These are phyloP conservation scores for Glossosoma conforme DNA, from an alignment of 1,140 invertebrate genomes.

Conservation along the genomic window DNA sequence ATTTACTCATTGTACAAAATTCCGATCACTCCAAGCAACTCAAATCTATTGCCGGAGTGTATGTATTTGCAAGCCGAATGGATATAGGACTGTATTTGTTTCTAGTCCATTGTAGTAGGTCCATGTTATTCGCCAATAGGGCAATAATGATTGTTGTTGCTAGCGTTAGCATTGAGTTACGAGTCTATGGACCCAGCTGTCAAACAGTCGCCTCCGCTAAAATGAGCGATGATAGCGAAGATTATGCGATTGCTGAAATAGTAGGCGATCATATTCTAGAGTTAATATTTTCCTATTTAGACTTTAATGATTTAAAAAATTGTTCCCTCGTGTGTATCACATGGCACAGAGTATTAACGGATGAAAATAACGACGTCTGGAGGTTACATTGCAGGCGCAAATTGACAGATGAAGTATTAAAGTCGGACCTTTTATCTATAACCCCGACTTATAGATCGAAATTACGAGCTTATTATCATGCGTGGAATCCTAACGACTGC, in stretches of 20 bases:
- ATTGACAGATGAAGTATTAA: conserved; percentile 85
- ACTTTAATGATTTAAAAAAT: conserved; percentile 77
- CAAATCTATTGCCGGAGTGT: no score
- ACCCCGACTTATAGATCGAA: conserved; percentile 91
- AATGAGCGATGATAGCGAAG: conserved; percentile 24
- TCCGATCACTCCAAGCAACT: no score
- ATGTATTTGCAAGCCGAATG: no score
- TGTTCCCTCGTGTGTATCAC: conserved; percentile 91
- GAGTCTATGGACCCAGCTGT: conserved; percentile 3
- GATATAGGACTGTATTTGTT: no score
- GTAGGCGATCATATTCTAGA: conserved; percentile 74
- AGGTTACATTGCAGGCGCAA: conserved; percentile 82
- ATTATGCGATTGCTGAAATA: conserved; percentile 37
- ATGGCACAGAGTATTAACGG: conserved; percentile 86
- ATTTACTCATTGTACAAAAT: no score
- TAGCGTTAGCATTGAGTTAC: no score
- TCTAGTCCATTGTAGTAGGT: no score
- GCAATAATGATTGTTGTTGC: no score
- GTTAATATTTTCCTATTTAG: conserved; percentile 90
- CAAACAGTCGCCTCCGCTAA: conserved; percentile 1
- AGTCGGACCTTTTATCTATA: conserved; percentile 86
- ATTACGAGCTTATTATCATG: conserved; percentile 88
- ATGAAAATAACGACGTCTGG: conserved; percentile 97
- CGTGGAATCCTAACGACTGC: conserved; percentile 97
- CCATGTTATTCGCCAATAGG: no score